Evolutionary conservation across 2,888 invertebrate species (phyloP).

Genomic region (Acrocyrtus sp.): DNA sequence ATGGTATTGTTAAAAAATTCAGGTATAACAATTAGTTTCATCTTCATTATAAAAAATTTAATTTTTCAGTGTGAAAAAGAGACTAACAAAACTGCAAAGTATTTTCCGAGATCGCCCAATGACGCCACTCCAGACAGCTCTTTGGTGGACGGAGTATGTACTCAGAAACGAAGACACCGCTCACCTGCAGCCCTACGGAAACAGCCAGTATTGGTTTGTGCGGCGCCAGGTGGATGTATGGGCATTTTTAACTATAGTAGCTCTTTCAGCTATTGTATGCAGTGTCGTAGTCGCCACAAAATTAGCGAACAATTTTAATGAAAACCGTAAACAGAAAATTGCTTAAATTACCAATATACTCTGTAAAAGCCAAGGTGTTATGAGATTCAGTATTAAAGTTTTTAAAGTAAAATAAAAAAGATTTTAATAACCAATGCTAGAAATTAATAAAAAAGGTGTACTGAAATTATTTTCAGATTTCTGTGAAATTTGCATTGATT

Average conservation of each 20-base stretch:
- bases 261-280: background rate
- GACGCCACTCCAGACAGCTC: constrained; percentile 15
- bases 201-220: constrained; percentile 42
- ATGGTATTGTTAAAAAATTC: too few species aligned
- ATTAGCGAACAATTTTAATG: too few species aligned
- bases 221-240: constrained; percentile 47
- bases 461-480: too few species aligned
- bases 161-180: constrained; percentile 37
- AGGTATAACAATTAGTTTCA: too few species aligned
- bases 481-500: too few species aligned
- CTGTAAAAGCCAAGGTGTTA: too few species aligned
- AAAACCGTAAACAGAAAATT: too few species aligned
- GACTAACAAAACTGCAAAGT: background rate
- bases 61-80: constrained; percentile 13
- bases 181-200: constrained; percentile 35
- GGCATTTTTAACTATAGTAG: constrained; percentile 1
- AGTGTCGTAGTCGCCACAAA: background rate
- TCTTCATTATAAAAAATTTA: background rate
- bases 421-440: too few species aligned
- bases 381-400: too few species aligned
- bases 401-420: too few species aligned
- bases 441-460: too few species aligned
- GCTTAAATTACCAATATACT: too few species aligned
- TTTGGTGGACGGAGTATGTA: constrained; percentile 44
- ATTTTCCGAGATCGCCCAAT: constrained; percentile 19